Conservation (phyloP, 1,140 invertebrate species). For the Eurosta solidaginis region DNA sequence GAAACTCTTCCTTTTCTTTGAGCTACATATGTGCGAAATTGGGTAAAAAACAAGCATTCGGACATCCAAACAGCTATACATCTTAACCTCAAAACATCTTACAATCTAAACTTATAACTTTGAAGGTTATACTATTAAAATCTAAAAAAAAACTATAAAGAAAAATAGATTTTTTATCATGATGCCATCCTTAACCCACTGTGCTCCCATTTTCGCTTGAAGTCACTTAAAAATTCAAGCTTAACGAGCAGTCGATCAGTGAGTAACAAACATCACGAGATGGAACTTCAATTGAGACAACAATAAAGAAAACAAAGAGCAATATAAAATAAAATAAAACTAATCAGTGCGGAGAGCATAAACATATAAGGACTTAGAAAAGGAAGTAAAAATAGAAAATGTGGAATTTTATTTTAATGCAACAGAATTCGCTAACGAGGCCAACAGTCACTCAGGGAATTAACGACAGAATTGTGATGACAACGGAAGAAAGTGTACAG, state of each 20-base stretch:
- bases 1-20: too few species aligned
- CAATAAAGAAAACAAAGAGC: neutral
- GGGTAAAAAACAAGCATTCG: too few species aligned
- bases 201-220: neutral
- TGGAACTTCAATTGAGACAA: conserved; percentile 19
- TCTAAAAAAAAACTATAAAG: too few species aligned
- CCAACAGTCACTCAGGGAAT: neutral
- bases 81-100: too few species aligned
- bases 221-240: conserved; percentile 8
- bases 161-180: too few species aligned
- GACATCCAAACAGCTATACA: too few species aligned
- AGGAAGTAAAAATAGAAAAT: neutral
- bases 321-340: neutral
- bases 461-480: too few species aligned
- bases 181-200: neutral
- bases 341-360: neutral
- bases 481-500: neutral
- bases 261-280: conserved; percentile 13
- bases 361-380: conserved; percentile 22
- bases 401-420: conserved; percentile 3
- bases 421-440: conserved; percentile 27
- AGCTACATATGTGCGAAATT: too few species aligned
- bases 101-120: too few species aligned
- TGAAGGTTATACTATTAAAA: neutral
- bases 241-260: conserved; percentile 21